phyloP scores from a whole-genome alignment of 2,888 invertebrate genomes.

The Eupithecia subumbrata region DNA sequence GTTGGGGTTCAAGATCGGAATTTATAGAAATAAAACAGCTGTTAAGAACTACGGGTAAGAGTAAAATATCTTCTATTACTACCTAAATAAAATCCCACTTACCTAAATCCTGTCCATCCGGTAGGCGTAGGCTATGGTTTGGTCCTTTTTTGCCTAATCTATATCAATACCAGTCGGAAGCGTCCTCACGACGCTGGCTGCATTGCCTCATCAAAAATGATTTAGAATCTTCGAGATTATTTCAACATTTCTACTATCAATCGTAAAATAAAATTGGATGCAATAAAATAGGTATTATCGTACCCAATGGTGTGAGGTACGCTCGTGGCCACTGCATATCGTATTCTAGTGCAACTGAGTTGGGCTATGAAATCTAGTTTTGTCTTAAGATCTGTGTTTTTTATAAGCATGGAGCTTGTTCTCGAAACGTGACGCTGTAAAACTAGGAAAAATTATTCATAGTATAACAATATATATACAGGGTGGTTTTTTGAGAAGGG shows the following conservation, averaged over 20 bases:
- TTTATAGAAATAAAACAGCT: neutral
- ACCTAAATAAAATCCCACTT: neutral
- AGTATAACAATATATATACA: no score
- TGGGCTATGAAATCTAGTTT: constrained; percentile 15
- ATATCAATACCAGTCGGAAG: constrained; percentile 42
- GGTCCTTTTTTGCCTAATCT: neutral
- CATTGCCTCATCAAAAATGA: constrained; percentile 65
- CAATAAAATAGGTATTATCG: constrained; percentile 69
- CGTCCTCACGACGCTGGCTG: constrained; percentile 42
- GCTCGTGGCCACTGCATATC: constrained; percentile 60
- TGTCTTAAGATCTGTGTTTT: neutral
- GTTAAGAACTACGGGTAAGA: neutral
- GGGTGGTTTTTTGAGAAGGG: no score
- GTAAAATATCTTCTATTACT: neutral
- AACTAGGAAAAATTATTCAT: neutral
- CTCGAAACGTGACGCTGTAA: neutral
- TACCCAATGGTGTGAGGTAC: constrained; percentile 45
- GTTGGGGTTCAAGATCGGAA: neutral
- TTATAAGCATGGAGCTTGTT: neutral
- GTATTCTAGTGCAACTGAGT: constrained; percentile 57
- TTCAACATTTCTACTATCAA: constrained; percentile 54
- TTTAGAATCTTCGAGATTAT: constrained; percentile 65
- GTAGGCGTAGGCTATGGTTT: neutral
- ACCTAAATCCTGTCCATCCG: neutral
- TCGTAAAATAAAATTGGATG: constrained; percentile 77